Base-by-base conservation (phyloP, 2,888 invertebrate species). In the Microplitis manilae region DNA sequence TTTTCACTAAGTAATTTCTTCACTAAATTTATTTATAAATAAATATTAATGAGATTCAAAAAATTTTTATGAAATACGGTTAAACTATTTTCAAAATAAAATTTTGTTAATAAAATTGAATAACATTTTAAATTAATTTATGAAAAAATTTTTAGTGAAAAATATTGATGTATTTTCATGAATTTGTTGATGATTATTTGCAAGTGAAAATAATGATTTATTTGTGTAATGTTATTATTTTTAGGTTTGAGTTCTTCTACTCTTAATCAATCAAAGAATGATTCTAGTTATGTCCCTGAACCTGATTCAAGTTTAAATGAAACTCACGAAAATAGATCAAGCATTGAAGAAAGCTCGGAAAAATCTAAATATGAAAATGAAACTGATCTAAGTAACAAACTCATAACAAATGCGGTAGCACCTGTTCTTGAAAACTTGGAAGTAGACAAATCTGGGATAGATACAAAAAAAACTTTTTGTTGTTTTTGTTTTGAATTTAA, bases 401-500 rank as follows among this genome's bases (percentile, higher is more conserved):
- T 62, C 7, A 17, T 62, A 6, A 4, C 62, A 13, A 62, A 15
- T 13, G 62, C 62, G n/a, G 62, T 62, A 17, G 62, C 62, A 17
- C 62, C 62, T 2, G 7, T n/a, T 62, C 62, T 62, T 62, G 7
- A 62, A 15, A n/a, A 62, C 15, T 62, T 62, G 15, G 17, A 62
- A 17, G 62, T 62, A 17, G 0, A 8, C 5, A n/a, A 17, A 62
- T n/a, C 62, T 7, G 62, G 62, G n/a, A 62, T 4, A n/a, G 17
- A 62, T 13, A 17, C 62, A 2, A 62, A 62, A 62, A 62, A 62
- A 62, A 62, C 62, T 17, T 62, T 62, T 6, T 62, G 62, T n/a
- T 62, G 62, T 62, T 62, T 62, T n/a, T 62, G 62, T 62, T n/a
- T 62, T 0, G n/a, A 62, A n/a, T 20, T 62, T 13, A 62, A 62